These are phyloP conservation scores for Epizoanthus illoricatus DNA, from an alignment of 92 coral and sea anemone genomes.

Conservation along the genomic window DNA sequence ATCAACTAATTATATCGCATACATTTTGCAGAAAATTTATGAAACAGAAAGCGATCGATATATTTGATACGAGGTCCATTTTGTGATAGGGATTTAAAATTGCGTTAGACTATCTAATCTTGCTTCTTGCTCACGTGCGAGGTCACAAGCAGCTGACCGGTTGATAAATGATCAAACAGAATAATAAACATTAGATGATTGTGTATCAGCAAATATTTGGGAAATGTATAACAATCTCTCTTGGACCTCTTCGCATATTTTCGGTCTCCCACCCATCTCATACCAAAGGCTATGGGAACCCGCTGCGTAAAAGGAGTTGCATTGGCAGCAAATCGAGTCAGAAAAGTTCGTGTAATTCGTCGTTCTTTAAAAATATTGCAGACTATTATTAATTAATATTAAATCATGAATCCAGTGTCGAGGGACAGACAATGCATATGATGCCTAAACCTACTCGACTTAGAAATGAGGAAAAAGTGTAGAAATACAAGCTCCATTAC, in stretches of 20 bases:
- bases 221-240: not conserved
- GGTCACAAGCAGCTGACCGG: not conserved
- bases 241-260: not conserved
- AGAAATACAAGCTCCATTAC: not conserved
- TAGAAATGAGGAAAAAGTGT: not conserved
- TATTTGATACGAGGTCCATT: not conserved
- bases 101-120: not conserved
- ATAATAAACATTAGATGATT: conserved; percentile 8
- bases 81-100: not conserved
- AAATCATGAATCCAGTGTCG: too few species aligned
- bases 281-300: not conserved
- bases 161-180: not conserved
- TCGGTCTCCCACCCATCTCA: not conserved
- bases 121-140: not conserved
- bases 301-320: not conserved
- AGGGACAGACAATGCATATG: not conserved
- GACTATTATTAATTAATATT: too few species aligned
- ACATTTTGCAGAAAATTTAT: not conserved
- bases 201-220: conserved; percentile 23
- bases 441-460: not conserved
- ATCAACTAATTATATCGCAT: not conserved
- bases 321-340: not conserved
- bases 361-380: not conserved
- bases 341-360: not conserved
- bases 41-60: not conserved